phyloP scores from a whole-genome alignment of 2,113 vertebrate genomes.

The Lutjanus erythropterus region DNA sequence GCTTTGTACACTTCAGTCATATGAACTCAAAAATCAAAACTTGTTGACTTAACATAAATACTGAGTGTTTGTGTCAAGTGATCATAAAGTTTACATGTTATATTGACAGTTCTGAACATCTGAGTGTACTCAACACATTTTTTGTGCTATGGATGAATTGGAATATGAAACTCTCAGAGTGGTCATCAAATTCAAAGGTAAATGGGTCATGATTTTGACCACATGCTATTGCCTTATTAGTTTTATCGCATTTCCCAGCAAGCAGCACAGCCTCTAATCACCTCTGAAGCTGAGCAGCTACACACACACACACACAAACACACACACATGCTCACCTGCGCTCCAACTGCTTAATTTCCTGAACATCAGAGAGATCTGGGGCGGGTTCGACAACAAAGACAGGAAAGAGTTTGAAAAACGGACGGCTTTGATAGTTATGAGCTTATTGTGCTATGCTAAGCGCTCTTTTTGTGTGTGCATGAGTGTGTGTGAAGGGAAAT shows the following conservation, averaged over 20 bases:
- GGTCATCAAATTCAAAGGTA: constrained; percentile 46
- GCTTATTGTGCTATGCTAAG: constrained; percentile 61
- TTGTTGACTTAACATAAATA: no score
- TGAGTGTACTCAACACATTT: no score
- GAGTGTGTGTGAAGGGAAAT: constrained; percentile 65
- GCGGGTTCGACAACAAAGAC: constrained; percentile 69
- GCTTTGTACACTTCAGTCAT: no score
- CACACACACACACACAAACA: constrained; percentile 52
- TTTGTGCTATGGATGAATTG: no score
- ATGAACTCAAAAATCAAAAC: no score
- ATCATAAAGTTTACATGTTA: no score
- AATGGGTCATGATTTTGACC: constrained; percentile 39
- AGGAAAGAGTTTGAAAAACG: constrained; percentile 71
- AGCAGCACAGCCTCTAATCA: constrained; percentile 29
- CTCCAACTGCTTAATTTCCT: constrained; percentile 77
- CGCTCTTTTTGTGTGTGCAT: constrained; percentile 50
- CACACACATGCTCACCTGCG: constrained; percentile 62
- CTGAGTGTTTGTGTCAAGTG: no score
- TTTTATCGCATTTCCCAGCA: constrained; percentile 48
- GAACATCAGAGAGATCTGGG: constrained; percentile 61
- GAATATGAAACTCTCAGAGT: constrained; percentile 16
- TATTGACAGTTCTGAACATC: no score
- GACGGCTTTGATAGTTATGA: constrained; percentile 71
- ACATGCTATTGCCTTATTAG: constrained; percentile 47
- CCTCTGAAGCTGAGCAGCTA: constrained; percentile 1